Base-by-base conservation (phyloP, 2,797 vertebrate species). In the Cryptoblepharus egeriae region DNA sequence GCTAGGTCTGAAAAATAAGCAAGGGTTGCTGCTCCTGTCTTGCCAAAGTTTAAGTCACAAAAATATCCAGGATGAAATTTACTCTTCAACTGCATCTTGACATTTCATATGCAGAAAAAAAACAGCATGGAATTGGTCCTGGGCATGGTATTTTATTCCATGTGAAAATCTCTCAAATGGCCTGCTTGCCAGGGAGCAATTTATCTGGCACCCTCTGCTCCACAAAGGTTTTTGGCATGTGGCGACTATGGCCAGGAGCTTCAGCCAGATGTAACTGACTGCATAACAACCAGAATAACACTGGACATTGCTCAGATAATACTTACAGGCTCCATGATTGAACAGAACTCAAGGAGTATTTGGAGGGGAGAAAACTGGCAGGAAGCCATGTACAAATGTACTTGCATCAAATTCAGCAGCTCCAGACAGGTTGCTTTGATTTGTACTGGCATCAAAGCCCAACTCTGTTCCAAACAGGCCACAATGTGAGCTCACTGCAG, bases 381-480 rank as follows among this genome's bases (percentile, higher is more conserved):
- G 87, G 9, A 85, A 73, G 39, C 22, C 8, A 81, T 84, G 80
- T 45, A 75, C 61, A 89, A 42, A 90, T 78, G 37, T 81, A 84
- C 80, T 84, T 82, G 20, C 26, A 52, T 67, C 71, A 57, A 57
- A 92, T 87, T 78, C 67, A 75, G 85, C 28, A 30, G 73, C 87
- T 93, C 87, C 85, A 88, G 86, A 91, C 77, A 86, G 88, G 91
- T 83, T 88, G 70, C 77, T 89, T 79, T 88, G 70, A 88, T 92
- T 90, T 83, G n/a, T 83, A 55, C 67, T 80, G 65, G 83, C 90
- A 93, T 88, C 82, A 92, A 72, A 77, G 61, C 79, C 60, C 35
- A 75, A 71, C 35, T 45, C 64, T 18, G 75, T 67, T 63, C 89
- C 88, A 52, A 77, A 89, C 88, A 92, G 87, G 91, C 91, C 92